Evolutionary conservation across 2,113 vertebrate species (phyloP), one percentile per base, ranked within the genome.

Genomic region (Sitta europaea): DNA sequence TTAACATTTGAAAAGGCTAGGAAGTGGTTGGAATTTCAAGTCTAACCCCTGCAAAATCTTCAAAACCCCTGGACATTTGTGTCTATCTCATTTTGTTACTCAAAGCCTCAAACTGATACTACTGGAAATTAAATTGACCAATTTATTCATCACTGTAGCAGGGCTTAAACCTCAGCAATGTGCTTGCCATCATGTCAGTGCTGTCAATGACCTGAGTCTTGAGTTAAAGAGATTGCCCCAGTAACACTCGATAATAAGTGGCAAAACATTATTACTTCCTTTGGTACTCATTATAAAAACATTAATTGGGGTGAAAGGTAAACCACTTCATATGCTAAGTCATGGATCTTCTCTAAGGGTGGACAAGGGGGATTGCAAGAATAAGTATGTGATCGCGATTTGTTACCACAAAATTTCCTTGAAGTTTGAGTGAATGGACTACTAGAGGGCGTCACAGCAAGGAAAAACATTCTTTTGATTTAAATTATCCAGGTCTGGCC

Each of bases 221-320:
- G 66, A 71, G 86, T 92, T 96, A 88, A 95, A 97, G 76, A 95
- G 82, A 95, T 79, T 95, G 93, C 91, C 90, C 94, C 84, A 88
- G 88, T 84, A 97, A 97, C 86, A 96, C 80, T 97, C 18, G 50
- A 97, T 96, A 97, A 96, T 94, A 94, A 97, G 81, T 95, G 86
- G 92, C 92, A 97, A 97, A 97, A 96, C 92, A 94, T 92, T 87
- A 88, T 80, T 97, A 90, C 80, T 96, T 97, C 77, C 70, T 97
- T 86, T 81, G 90, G 86, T 97, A 89, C 87, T 97, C 96, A 86
- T 97, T 96, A 94, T 92, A 93, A 94, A 89, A 96, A 96, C 82
- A 95, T 92, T 96, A 94, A 97, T 97, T 95, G 94, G 78, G 97
- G 93, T 97, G 92, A 98, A 98, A 97, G 94, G 86, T 94, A 96